These are phyloP conservation scores for Turnix velox DNA, from an alignment of 2,113 vertebrate species.

Conservation along the genomic window DNA sequence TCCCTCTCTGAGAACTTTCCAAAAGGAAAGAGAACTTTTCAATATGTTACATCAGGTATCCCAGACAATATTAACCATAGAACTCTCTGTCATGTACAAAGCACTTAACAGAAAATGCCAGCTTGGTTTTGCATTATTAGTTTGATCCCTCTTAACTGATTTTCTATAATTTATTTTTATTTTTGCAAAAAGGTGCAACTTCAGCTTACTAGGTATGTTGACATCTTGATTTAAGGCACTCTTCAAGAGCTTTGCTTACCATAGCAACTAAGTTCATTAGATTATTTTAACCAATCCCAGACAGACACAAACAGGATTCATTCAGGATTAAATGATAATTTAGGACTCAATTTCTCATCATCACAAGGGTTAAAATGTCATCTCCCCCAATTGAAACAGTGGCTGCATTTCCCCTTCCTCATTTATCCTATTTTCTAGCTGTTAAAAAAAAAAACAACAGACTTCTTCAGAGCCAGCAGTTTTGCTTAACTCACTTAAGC, in stretches of 20 bases:
- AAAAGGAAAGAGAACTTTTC: background rate
- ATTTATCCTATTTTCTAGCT: constrained; percentile 25
- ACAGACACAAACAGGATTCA: background rate
- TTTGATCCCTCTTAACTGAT: background rate
- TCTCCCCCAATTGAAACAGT: background rate
- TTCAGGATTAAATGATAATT: background rate
- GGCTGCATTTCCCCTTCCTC: background rate
- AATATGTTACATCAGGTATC: background rate
- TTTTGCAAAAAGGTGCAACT: background rate
- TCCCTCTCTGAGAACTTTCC: background rate
- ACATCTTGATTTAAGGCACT: background rate
- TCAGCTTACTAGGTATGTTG: background rate
- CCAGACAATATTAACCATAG: background rate
- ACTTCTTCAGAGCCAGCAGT: constrained; percentile 27
- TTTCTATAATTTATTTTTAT: background rate
- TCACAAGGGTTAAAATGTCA: background rate
- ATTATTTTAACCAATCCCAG: background rate
- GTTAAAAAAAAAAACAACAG: constrained; percentile 36
- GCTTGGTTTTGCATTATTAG: background rate
- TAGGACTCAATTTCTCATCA: background rate
- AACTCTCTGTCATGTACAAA: background rate
- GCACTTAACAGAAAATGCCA: background rate
- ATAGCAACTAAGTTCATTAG: background rate
- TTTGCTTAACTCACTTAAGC: constrained; percentile 51
- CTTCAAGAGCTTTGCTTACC: background rate